Percentiles rank a stretch among this genome's conserved stretches.
phyloP scores from a whole-genome alignment of 2,797 vertebrate genomes.

The Micropoecilia bifurca region DNA sequence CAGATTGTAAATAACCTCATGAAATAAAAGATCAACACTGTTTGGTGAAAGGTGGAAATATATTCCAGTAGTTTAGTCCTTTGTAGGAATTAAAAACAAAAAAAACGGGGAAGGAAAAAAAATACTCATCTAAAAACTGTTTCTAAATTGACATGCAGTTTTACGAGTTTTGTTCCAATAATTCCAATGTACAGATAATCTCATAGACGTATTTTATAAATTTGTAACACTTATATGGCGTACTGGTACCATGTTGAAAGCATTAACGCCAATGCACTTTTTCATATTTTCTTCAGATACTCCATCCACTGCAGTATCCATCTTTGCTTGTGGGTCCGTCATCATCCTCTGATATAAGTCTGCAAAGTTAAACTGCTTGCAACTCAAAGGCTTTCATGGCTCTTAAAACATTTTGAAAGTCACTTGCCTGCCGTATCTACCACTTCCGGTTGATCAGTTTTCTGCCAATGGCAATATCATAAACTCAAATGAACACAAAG shows the following conservation, averaged over 20 bases:
- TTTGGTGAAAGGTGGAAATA: not conserved
- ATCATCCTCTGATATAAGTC: not conserved
- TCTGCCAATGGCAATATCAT: not conserved
- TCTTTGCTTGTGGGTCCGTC: not conserved
- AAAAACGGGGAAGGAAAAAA: not conserved
- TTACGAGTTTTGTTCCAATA: too few species aligned
- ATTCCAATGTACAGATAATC: too few species aligned
- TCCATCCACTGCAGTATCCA: not conserved
- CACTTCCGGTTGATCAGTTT: not conserved
- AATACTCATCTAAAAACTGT: not conserved
- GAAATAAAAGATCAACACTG: not conserved
- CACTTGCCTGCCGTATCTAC: not conserved
- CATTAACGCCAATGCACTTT: not conserved
- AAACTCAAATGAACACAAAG: not conserved
- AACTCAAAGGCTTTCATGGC: not conserved
- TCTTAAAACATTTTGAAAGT: not conserved
- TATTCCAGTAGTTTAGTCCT: not conserved
- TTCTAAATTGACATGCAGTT: not conserved
- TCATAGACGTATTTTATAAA: too few species aligned
- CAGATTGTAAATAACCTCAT: not conserved
- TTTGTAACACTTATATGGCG: too few species aligned
- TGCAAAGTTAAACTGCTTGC: not conserved
- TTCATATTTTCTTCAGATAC: not conserved
- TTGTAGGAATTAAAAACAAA: not conserved
- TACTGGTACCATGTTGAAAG: not conserved